Base-by-base conservation (phyloP, 2,113 vertebrate genomes). In the Sebastes fasciatus region DNA sequence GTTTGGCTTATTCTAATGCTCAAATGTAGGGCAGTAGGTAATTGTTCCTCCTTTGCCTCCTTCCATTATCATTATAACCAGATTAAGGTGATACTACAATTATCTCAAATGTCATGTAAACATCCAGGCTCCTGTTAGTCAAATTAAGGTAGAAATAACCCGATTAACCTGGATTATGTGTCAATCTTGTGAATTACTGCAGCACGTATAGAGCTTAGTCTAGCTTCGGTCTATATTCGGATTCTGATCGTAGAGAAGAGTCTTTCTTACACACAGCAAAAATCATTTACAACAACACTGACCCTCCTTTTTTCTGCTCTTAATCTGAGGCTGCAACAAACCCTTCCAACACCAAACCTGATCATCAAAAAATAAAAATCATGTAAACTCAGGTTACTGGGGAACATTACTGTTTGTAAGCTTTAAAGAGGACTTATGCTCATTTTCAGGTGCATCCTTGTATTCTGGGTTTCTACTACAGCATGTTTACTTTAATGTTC, bases 131-230 rank as follows among this genome's bases (percentile, higher is more conserved):
- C 64, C 48, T 85, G 71, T 88, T 86, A 52, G 74, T 87, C 83
- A 87, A 60, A 86, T 87, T 81, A 80, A 79, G 46, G 74, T 68
- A 60, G 54, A 68, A 86, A 85, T 75, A 88, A 87, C 66, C 19
- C 1, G 62, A 91, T 90, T 86, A 89, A 81, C 79, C 54, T 61
- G 76, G 80, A 89, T 86, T 84, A 80, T 21, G 21, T 58, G 72
- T 74, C 77, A 74, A 19, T 84, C 71, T 80, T 79, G 42, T 65
- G 42, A 80, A 76, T 88, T 61, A 81, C 45, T 34, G 54, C 54
- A 21, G 45, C 63, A 54, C 62, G 42, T 60, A 45, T 21, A 58
- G 70, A 75, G 70, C 5, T 79, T 49, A 60, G 49, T 66, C 48
- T n/a, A 43, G 67, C 63, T 51, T 65, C 40, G 48, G 13, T 62